Conservation (phyloP, 2,113 vertebrate genomes). For the Oreochromis aureus region DNA sequence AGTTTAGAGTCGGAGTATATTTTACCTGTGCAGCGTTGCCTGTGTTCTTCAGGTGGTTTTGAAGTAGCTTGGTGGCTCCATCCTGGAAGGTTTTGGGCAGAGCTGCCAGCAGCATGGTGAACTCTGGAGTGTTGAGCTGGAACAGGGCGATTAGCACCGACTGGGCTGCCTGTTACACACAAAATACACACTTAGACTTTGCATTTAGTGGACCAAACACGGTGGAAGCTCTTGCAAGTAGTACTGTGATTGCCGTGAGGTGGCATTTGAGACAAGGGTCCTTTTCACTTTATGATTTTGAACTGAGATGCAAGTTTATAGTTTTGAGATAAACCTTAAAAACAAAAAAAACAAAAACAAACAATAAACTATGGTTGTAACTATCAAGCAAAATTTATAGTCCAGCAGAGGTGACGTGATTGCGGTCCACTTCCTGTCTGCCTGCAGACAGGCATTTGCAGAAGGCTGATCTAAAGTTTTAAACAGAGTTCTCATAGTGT, state of each 20-base stretch:
- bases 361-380: not conserved
- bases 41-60: constrained; percentile 92
- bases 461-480: not conserved
- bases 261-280: not conserved
- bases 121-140: constrained; percentile 97
- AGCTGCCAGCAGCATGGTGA: constrained; percentile 94
- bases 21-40: constrained; percentile 87
- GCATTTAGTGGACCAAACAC: not conserved
- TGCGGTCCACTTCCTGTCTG: not conserved
- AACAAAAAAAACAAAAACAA: not conserved
- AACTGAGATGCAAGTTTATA: not conserved
- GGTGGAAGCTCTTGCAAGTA: not conserved
- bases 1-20: not conserved
- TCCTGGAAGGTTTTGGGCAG: constrained; percentile 98
- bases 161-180: constrained; percentile 83
- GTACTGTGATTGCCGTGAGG: not conserved
- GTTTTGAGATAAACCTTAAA: not conserved
- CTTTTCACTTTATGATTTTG: not conserved
- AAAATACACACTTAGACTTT: not conserved
- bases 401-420: not conserved
- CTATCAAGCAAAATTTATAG: not conserved
- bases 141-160: constrained; percentile 93
- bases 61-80: constrained; percentile 93
- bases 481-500: not conserved
- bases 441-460: not conserved